Evolutionary conservation across 1,140 invertebrate genomes (phyloP), one percentile per base, ranked within the genome.

Genomic region (Gryon sp.): DNA sequence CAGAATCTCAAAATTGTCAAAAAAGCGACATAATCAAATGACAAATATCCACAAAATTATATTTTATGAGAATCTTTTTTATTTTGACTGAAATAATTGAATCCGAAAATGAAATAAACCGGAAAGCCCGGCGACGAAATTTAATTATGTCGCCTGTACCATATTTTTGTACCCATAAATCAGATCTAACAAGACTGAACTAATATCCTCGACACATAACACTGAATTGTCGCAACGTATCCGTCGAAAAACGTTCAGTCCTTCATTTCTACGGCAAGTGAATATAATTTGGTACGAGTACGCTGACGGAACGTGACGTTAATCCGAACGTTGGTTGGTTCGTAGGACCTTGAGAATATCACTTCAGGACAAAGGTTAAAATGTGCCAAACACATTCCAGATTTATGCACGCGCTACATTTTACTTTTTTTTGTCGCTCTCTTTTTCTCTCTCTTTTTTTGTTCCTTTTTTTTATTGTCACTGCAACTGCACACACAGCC

Each of bases 371-470:
- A 78, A 73, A 73, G 68, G 62, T 77, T 59, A 53, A 32, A 59
- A 48, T 55, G 60, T 77, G 75, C 55, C 62, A 72, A 72, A 72
- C 57, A 60, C 65, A 74, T 60, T 59, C 52, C 36, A 36, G 59
- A 74, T 74, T 68, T 62, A 74, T 41, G 62, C 19, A 18, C 11
- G 30, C 43, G 26, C 36, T 46, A n/a, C n/a, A n/a, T 14, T 4
- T n/a, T 6, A 16, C 32, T 26, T 43, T 46, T 46, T 18, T 52
- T 57, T 1, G 1, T 28, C 22, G 3, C 22, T 28, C 52, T 73
- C 62, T 69, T 60, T n/a, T n/a, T 46, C 19, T 4, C 8, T 6
- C 16, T 43, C 19, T 43, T 46, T 46, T 18, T 52, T 57, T 1
- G 1, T 28, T 7, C 7, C 22, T 28, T 59, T 73, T 68, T 69